Percentiles rank a stretch among this genome's conserved stretches.
Conservation (phyloP, 37 sponge, comb jelly and placozoan genomes). For the Haliclona indistincta region DNA sequence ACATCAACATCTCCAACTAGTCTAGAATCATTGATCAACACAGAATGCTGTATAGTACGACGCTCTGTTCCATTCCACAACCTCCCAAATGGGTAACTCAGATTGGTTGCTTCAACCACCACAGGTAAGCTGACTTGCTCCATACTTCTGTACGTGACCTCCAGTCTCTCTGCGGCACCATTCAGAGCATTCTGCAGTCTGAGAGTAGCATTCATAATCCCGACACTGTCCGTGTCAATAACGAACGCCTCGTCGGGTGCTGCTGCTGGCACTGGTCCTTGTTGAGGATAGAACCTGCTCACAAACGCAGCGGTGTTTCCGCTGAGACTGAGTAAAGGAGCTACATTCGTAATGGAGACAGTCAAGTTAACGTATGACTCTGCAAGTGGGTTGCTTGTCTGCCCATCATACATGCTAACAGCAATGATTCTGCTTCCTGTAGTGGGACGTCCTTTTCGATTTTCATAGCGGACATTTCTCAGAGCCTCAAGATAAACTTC, state of each 20-base stretch:
- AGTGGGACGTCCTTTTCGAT: slow-evolving; percentile 44
- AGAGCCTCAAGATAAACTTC: slow-evolving; percentile 51
- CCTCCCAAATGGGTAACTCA: slow-evolving; percentile 64
- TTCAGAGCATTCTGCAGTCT: slow-evolving; percentile 51
- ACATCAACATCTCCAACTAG: slow-evolving; percentile 77
- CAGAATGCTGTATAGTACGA: slow-evolving; percentile 53
- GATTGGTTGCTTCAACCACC: slow-evolving; percentile 40
- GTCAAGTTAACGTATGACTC: slow-evolving; percentile 24
- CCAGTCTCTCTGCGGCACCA: slow-evolving; percentile 48
- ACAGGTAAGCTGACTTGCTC: slow-evolving; percentile 65
- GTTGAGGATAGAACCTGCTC: slow-evolving; percentile 60
- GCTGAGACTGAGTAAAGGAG: slow-evolving; percentile 63
- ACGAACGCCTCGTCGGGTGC: slow-evolving; percentile 43
- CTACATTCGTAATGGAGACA: slow-evolving; percentile 48
- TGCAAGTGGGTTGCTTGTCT: slow-evolving; percentile 8
- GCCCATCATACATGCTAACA: slow-evolving; percentile 65
- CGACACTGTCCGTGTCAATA: slow-evolving; percentile 66
- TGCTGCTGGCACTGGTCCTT: slow-evolving; percentile 58
- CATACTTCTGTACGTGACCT: slow-evolving; percentile 52
- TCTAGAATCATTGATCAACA: slow-evolving; percentile 23
- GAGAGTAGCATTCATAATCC: slow-evolving; percentile 47
- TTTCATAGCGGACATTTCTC: slow-evolving; percentile 39
- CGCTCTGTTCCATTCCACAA: slow-evolving; percentile 27
- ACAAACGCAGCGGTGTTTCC: slow-evolving; percentile 25
- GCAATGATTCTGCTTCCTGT: slow-evolving; percentile 43